Conservation (phyloP, 2,888 invertebrate species). For the Apamea crenata region DNA sequence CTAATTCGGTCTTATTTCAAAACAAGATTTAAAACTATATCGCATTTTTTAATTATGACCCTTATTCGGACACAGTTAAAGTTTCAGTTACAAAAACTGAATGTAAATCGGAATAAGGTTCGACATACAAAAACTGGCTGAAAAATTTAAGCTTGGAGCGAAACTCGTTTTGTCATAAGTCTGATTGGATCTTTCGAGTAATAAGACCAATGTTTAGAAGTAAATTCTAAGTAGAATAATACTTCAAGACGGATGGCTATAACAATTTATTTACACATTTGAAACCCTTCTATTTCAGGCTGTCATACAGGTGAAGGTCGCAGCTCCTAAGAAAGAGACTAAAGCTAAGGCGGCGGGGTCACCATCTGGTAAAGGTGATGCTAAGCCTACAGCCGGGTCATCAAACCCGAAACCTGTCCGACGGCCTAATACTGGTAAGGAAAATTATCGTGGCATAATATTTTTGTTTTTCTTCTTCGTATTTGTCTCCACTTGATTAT, state of each 20-base stretch:
- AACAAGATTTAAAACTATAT: neutral
- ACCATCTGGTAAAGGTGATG: constrained; percentile 86
- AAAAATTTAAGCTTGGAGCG: neutral
- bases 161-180: neutral
- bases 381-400: constrained; percentile 85
- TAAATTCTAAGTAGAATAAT: neutral
- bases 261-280: neutral
- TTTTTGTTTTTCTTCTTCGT: neutral
- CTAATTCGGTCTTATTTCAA: neutral
- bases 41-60: neutral
- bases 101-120: neutral
- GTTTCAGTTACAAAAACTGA: neutral
- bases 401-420: constrained; percentile 88
- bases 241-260: neutral
- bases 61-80: neutral
- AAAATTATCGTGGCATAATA: neutral
- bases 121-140: neutral
- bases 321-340: constrained; percentile 91
- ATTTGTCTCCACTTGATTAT: no score
- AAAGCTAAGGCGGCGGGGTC: constrained; percentile 89
- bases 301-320: constrained; percentile 94
- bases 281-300: constrained; percentile 86
- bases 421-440: constrained; percentile 82
- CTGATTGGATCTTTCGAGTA: neutral
- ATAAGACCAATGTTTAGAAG: neutral